Base-by-base conservation (phyloP, 1,140 invertebrate genomes). In the Drosophila takahashii region DNA sequence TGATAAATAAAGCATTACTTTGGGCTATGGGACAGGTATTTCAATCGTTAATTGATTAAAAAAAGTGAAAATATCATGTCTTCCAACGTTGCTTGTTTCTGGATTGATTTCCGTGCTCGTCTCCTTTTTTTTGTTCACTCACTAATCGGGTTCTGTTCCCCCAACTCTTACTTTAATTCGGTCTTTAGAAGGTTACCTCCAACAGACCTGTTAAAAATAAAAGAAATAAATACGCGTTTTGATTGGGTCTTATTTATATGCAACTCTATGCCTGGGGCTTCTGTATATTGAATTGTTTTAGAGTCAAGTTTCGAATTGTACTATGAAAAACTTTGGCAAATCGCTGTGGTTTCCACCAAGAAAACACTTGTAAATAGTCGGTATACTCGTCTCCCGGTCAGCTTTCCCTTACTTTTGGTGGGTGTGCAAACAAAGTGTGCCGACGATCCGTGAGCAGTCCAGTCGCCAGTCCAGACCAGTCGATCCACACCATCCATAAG, bases 381-480 rank as follows among this genome's bases (percentile, higher is more conserved):
- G 39, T 57, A 5, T 4, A 44, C 13, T 8, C 54, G 48, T 16
- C 39, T 62, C 11, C 9, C 44, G 42, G 16, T 29, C 44, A 66
- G 62, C 27, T 65, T 54, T 41, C 27, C 9, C 44, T 32, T 44
- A 44, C 18, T 48, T 41, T 41, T 65, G 64, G 18, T 47, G 64
- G 59, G 59, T 67, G 59, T 64, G 62, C 67, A 62, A 70, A 70
- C 48, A 64, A 50, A 65, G 59, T 67, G 64, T 50, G 59, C 59
- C 59, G 37, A 41, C 34, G 32, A 67, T 26, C 64, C 59, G 59
- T 15, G 44, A 66, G 58, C 39, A 39, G 59, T 41, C 44, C 64
- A 50, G 36, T 64, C 59, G 44, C 59, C 45, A 29, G 5, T 7
- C 29, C 29, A 32, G 9, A 9, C 29, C 29, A 32, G 3, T 22